phyloP scores from a whole-genome alignment of 2,888 invertebrate species.

The Rotaria sp. region DNA sequence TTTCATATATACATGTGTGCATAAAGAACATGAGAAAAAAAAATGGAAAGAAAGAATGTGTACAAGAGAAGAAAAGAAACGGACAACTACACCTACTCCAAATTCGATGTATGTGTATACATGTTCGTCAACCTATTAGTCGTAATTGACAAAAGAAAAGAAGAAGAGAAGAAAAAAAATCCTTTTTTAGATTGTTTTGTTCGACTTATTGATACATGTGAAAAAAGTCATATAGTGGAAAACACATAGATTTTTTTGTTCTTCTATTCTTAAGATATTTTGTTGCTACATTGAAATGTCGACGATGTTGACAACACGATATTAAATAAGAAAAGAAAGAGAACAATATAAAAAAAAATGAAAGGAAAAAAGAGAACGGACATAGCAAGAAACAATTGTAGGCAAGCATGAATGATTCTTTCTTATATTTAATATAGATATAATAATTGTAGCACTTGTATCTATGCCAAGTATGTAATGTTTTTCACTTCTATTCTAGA shows the following conservation, averaged over 20 bases:
- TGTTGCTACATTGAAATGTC: neutral
- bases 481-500: neutral
- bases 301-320: neutral
- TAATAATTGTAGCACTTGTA: neutral
- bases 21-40: slow-evolving; percentile 22
- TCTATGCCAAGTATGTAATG: neutral
- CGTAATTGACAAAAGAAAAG: slow-evolving; percentile 27
- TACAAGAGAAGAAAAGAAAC: slow-evolving; percentile 7
- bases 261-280: neutral
- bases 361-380: neutral
- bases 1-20: neutral
- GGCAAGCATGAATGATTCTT: neutral
- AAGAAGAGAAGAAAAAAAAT: neutral
- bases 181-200: neutral
- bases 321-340: neutral
- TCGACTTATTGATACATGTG: neutral
- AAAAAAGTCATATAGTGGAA: neutral
- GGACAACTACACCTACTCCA: slow-evolving; percentile 24
- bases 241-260: neutral
- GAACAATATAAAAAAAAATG: neutral
- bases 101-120: slow-evolving; percentile 12
- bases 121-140: slow-evolving; percentile 22
- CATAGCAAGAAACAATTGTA: neutral
- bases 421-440: neutral
- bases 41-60: neutral